phyloP scores from a whole-genome alignment of 37 sponge, comb jelly and placozoan genomes.

The Diacarnus erythraeanus region DNA sequence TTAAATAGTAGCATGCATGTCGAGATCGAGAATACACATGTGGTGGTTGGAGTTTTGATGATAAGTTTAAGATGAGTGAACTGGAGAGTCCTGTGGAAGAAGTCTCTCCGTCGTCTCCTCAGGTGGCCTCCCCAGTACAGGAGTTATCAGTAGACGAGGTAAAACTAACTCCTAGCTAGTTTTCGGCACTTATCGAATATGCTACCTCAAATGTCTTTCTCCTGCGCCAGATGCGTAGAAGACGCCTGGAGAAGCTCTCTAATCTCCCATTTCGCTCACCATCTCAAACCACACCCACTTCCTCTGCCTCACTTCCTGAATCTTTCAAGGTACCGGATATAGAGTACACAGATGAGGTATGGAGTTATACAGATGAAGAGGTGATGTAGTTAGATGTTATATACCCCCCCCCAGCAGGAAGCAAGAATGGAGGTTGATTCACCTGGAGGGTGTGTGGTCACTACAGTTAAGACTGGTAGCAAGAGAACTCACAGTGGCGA shows the following conservation, averaged over 20 bases:
- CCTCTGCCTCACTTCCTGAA: not conserved
- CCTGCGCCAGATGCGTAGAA: not conserved
- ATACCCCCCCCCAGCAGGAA: not conserved
- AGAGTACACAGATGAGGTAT: not conserved
- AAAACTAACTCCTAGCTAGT: not conserved
- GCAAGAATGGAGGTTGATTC: not conserved
- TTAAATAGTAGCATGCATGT: too few relatives aligned
- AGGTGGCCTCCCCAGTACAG: not conserved
- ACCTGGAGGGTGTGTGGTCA: not conserved
- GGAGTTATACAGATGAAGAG: too few relatives aligned
- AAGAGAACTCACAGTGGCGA: slow-evolving; percentile 20
- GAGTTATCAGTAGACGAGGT: not conserved
- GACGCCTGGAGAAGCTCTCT: not conserved
- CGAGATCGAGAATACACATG: too few relatives aligned
- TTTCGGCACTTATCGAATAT: not conserved
- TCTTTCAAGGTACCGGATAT: not conserved
- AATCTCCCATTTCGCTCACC: not conserved
- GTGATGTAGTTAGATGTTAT: too few relatives aligned
- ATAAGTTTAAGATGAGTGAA: not conserved
- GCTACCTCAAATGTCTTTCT: not conserved
- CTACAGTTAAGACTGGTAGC: slow-evolving; percentile 1
- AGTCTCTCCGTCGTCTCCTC: not conserved
- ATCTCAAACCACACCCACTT: not conserved
- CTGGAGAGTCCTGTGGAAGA: not conserved
- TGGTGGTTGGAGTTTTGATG: too few relatives aligned